Percentiles rank a stretch among this genome's conserved stretches.
Evolutionary conservation across 2,888 invertebrate genomes (phyloP).

Genomic region (Ditylenchus weischeri): DNA sequence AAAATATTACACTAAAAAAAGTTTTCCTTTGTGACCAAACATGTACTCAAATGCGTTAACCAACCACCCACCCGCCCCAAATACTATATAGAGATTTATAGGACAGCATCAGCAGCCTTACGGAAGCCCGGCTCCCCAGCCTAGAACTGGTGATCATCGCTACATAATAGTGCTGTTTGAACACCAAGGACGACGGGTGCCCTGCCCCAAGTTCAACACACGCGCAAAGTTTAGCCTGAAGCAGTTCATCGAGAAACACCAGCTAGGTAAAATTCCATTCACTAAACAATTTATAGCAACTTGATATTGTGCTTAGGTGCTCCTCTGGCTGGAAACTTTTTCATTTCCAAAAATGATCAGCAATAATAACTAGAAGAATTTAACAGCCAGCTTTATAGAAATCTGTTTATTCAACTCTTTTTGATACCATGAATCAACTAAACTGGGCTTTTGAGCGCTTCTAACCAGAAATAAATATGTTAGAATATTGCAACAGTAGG

Average conservation of each 20-base stretch:
- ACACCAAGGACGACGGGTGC: conserved; percentile 50
- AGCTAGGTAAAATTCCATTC: conserved; percentile 40
- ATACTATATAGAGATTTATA: too few species aligned
- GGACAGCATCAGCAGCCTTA: conserved; percentile 57
- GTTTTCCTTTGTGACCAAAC: too few species aligned
- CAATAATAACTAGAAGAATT: conserved; percentile 28
- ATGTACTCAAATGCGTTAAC: too few species aligned
- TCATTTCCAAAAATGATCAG: conserved; percentile 52
- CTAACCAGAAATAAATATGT: too few species aligned
- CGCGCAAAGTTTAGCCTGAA: conserved; percentile 58
- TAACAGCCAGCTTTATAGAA: conserved; percentile 8
- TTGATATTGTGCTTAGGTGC: conserved; percentile 35
- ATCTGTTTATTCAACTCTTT: conserved; percentile 14
- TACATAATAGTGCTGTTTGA: conserved; percentile 58
- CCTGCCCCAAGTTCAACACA: conserved; percentile 49
- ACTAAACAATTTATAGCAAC: not conserved
- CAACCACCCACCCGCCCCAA: too few species aligned
- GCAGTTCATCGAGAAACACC: conserved; percentile 58
- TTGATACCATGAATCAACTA: too few species aligned
- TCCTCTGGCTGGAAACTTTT: conserved; percentile 58
- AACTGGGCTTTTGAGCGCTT: too few species aligned
- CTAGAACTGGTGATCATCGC: conserved; percentile 57
- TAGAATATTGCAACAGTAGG: too few species aligned
- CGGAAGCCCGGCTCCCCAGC: conserved; percentile 57
- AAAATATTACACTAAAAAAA: too few species aligned